phyloP scores from a whole-genome alignment of 2,113 vertebrate genomes.

The Podarcis raffonei region DNA sequence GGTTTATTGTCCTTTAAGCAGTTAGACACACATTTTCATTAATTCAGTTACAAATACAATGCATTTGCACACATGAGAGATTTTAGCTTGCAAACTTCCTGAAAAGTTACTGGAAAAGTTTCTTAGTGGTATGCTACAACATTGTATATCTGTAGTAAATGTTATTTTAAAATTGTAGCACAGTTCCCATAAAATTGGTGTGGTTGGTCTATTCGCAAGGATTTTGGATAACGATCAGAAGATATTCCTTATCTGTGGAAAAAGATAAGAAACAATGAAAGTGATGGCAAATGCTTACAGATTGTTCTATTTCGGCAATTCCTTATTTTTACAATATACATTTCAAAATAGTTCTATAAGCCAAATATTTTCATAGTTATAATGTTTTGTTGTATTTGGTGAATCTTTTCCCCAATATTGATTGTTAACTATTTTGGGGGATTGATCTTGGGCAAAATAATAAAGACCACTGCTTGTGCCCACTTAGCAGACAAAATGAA shows the following conservation, averaged over 20 bases:
- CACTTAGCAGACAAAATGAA: background rate
- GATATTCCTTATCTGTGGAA: slow-evolving; percentile 81
- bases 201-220: slow-evolving; percentile 69
- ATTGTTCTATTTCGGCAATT: background rate
- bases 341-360: background rate
- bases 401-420: background rate
- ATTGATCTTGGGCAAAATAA: background rate
- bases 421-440: background rate
- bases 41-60: background rate
- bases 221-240: slow-evolving; percentile 87
- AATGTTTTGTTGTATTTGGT: background rate
- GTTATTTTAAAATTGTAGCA: slow-evolving; percentile 16
- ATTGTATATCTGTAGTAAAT: background rate
- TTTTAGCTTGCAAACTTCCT: background rate
- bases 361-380: background rate
- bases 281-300: background rate
- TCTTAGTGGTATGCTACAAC: slow-evolving; percentile 15
- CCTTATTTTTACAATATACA: background rate
- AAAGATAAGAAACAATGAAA: slow-evolving; percentile 34
- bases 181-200: background rate
- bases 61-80: background rate
- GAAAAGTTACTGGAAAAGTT: slow-evolving; percentile 10
- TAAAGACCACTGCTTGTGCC: background rate
- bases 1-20: slow-evolving; percentile 41
- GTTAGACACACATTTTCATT: slow-evolving; percentile 21